A percentile compares a stretch with the other conserved stretches of the same genome.
Evolutionary conservation across 2,888 invertebrate species (phyloP).

Genomic region (Diploptera punctata): DNA sequence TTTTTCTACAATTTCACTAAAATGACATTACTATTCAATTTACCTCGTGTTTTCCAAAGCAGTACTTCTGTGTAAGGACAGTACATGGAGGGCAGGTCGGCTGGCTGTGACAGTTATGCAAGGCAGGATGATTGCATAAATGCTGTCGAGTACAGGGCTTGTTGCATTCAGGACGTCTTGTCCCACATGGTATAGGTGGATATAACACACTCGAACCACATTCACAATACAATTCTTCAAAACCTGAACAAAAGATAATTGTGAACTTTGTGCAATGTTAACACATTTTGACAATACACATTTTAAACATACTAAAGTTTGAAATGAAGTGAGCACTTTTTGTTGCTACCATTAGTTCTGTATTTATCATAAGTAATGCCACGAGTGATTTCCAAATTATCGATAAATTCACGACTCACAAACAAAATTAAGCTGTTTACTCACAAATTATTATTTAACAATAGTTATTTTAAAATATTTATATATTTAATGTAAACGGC

Average conservation of each 20-base stretch:
- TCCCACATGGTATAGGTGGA: slow-evolving; percentile 94
- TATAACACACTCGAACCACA: slow-evolving; percentile 87
- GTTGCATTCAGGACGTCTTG: slow-evolving; percentile 81
- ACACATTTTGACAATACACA: neutral
- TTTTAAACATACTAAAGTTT: too few species aligned
- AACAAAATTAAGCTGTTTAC: too few species aligned
- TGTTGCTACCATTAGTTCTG: too few species aligned
- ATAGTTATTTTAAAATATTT: too few species aligned
- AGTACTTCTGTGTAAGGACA: slow-evolving; percentile 83
- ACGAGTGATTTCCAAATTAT: too few species aligned
- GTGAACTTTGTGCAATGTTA: neutral
- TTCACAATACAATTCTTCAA: slow-evolving; percentile 90
- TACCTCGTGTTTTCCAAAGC: slow-evolving; percentile 80
- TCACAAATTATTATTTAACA: too few species aligned
- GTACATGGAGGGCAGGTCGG: slow-evolving; percentile 84
- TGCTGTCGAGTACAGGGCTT: slow-evolving; percentile 79
- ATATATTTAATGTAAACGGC: too few species aligned
- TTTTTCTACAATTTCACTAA: too few species aligned
- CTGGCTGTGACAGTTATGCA: slow-evolving; percentile 84
- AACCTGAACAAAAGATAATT: slow-evolving; percentile 56
- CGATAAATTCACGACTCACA: too few species aligned
- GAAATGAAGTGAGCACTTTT: too few species aligned
- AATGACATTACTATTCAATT: too few species aligned
- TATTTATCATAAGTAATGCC: too few species aligned
- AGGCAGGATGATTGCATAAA: slow-evolving; percentile 80